Evolutionary conservation across 2,888 invertebrate species (phyloP), one percentile per base, ranked within the genome.

Genomic region (Psococerastis gibbosa): DNA sequence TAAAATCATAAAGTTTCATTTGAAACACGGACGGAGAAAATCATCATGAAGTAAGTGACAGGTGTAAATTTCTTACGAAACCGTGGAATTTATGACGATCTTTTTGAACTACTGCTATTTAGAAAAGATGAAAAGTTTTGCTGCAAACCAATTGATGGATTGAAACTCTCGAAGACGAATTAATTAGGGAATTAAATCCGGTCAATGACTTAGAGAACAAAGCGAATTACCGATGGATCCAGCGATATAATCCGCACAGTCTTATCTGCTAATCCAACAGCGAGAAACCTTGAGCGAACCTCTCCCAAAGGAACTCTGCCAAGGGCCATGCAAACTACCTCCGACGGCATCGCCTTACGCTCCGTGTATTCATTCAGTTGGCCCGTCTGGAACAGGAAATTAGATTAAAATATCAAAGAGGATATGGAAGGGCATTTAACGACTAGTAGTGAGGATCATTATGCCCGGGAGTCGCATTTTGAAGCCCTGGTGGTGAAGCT

Each of bases 291-390:
- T 0, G 88, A 89, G 47, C 95, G 68, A 57, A 91, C 89, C 61
- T 98, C 97, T 3, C 97, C 97, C 2, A 78, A 72, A 0, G 95
- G 89, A 0, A 98, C 94, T 44, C 85, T 85, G 1, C 92, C 95
- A 47, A 98, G 64, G 0, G 92, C 94, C 97, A 98, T 97, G 59
- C 97, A 99, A 51, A 97, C 82, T 1, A 98, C 94, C 61, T 98
- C 97, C 0, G 87, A 81, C 4, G 89, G 84, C 78, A 98, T 80
- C 58, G 94, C 89, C 56, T 94, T 92, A 8, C 95, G 73, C 59
- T 97, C 95, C 6, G 92, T 94, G 60, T 95, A 98, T 61, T 99
- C 98, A 64, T 98, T 95, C 42, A 99, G 66, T 61, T 95, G 92
- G 1, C 97, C 97, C 51, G 91, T 88, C 92, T 94, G 61, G 35